Conservation (phyloP, 2,113 vertebrate species). For the Syrmaticus mikado region DNA sequence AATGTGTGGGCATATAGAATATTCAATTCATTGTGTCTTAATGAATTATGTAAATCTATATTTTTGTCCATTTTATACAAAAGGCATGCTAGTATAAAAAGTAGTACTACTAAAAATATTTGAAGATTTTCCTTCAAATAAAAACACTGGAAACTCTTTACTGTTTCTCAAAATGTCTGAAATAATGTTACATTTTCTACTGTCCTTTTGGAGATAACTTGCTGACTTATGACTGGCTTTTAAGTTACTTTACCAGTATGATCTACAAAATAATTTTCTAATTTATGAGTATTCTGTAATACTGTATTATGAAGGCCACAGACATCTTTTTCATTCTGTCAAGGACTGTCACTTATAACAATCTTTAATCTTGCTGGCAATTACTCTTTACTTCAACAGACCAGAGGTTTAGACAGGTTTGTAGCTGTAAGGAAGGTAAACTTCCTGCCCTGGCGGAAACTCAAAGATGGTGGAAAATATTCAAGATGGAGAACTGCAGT, state of each 20-base stretch:
- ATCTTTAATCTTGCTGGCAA: background rate
- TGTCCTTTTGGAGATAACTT: background rate
- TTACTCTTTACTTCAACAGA: background rate
- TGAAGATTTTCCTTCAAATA: background rate
- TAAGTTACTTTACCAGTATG: background rate
- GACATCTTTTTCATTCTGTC: background rate
- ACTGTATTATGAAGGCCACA: no score
- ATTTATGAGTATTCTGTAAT: no score
- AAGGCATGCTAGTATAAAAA: background rate
- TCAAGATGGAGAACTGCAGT: background rate
- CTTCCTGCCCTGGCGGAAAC: background rate
- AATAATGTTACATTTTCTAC: background rate
- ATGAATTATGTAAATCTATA: background rate
- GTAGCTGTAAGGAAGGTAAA: background rate
- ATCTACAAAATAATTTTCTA: background rate
- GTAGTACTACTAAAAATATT: no score
- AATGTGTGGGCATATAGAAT: no score
- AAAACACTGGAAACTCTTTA: background rate
- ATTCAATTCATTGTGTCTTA: background rate
- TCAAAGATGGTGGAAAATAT: background rate
- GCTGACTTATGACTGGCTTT: background rate
- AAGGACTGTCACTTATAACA: constrained; percentile 18
- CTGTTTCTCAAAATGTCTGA: background rate
- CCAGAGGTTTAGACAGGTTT: background rate
- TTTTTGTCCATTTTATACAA: background rate